These are phyloP conservation scores for Malurus splendens DNA, from an alignment of 2,797 vertebrate genomes.

Conservation along the genomic window DNA sequence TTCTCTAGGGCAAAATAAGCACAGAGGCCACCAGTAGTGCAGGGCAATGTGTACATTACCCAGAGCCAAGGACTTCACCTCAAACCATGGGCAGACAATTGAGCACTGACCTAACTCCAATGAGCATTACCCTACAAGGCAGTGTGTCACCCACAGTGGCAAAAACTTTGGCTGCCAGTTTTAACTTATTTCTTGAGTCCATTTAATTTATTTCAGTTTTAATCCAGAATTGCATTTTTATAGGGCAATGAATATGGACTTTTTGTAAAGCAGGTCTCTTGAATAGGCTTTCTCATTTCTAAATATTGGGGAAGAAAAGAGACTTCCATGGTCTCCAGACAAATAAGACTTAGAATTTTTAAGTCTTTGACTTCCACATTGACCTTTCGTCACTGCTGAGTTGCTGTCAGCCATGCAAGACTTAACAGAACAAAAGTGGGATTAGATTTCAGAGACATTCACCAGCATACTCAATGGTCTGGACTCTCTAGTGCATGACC, in stretches of 20 bases:
- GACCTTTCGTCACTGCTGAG: slow-evolving; percentile 49
- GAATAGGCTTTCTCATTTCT: not conserved
- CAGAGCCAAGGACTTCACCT: not conserved
- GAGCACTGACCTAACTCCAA: not conserved
- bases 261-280: not conserved
- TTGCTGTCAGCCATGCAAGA: slow-evolving; percentile 54
- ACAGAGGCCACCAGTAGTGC: not conserved
- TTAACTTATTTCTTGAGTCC: not conserved
- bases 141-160: not conserved
- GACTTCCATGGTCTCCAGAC: not conserved
- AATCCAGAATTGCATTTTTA: not conserved
- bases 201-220: slow-evolving; percentile 2
- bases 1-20: not conserved
- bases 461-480: not conserved
- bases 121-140: not conserved
- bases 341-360: slow-evolving; percentile 9
- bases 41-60: not conserved
- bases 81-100: not conserved
- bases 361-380: slow-evolving; percentile 31
- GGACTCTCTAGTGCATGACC: not conserved
- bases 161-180: not conserved
- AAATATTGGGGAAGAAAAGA: not conserved
- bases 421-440: slow-evolving; percentile 20
- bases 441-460: slow-evolving; percentile 50
- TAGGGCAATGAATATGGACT: not conserved